phyloP scores from a whole-genome alignment of 1,140 invertebrate genomes.

The Zaprionus taronus region DNA sequence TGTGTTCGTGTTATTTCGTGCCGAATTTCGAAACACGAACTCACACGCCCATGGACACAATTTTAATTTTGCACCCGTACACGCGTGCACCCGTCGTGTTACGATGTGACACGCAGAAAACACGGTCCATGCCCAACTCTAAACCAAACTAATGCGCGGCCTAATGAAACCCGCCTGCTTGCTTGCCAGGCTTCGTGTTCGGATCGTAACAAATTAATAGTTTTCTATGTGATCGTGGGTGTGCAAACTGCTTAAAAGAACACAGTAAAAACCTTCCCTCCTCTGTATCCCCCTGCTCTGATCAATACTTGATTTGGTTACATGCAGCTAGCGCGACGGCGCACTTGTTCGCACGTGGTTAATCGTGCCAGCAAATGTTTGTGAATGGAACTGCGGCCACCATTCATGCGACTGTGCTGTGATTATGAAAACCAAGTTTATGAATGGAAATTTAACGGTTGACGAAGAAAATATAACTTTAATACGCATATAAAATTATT shows the following conservation, averaged over 20 bases:
- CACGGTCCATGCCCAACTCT: too few relatives aligned
- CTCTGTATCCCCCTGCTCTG: neutral
- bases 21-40: too few relatives aligned
- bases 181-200: constrained; percentile 3
- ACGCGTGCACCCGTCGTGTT: too few relatives aligned
- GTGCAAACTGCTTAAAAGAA: constrained; percentile 32
- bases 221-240: constrained; percentile 29
- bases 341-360: constrained; percentile 28
- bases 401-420: constrained; percentile 31
- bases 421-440: constrained; percentile 39
- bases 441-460: constrained; percentile 50
- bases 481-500: neutral
- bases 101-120: too few relatives aligned
- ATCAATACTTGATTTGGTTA: neutral
- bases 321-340: constrained; percentile 12
- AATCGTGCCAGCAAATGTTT: constrained; percentile 15
- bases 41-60: too few relatives aligned
- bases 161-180: constrained; percentile 52
- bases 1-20: too few relatives aligned
- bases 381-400: constrained; percentile 33
- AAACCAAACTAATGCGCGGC: constrained; percentile 42
- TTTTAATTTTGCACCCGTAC: too few relatives aligned
- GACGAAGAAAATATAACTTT: neutral
- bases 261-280: constrained; percentile 10
- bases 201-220: constrained; percentile 49